Evolutionary conservation across 2,797 vertebrate genomes (phyloP).

Genomic region (Vespertilio murinus): DNA sequence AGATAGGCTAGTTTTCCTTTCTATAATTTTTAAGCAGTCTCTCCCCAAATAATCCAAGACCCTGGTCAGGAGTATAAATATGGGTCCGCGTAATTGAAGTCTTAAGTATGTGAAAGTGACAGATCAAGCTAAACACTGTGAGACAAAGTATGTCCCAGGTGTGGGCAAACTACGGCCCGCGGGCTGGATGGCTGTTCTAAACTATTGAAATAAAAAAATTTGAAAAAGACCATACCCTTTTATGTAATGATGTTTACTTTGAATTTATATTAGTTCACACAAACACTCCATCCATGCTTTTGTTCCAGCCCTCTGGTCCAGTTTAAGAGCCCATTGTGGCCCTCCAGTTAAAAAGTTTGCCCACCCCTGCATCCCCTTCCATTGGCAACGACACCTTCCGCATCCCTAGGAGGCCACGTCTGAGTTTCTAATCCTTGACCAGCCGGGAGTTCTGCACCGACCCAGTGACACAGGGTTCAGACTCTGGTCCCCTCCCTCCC

Average conservation of each 20-base stretch:
- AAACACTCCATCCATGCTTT: too few species aligned
- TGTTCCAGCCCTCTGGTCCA: too few species aligned
- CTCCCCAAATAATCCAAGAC: background rate
- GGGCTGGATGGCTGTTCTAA: too few species aligned
- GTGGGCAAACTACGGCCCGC: too few species aligned
- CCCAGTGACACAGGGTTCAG: accelerated
- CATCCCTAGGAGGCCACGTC: background rate
- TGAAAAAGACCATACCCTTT: too few species aligned
- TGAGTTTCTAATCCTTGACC: background rate
- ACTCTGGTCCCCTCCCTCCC: too few species aligned
- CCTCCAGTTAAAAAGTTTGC: too few species aligned
- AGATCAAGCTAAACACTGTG: background rate
- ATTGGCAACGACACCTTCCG: background rate
- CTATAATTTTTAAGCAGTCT: background rate
- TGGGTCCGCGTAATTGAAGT: background rate
- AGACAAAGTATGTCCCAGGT: background rate
- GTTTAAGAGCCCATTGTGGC: too few species aligned
- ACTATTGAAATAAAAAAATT: too few species aligned
- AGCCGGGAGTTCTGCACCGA: background rate
- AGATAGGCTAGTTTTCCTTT: background rate
- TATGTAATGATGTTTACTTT: too few species aligned
- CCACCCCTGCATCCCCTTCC: too few species aligned
- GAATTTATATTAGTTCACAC: too few species aligned
- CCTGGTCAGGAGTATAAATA: background rate
- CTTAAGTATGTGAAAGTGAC: background rate